Evolutionary conservation across 2,888 invertebrate species (phyloP).

Genomic region (Synergus umbraculus): DNA sequence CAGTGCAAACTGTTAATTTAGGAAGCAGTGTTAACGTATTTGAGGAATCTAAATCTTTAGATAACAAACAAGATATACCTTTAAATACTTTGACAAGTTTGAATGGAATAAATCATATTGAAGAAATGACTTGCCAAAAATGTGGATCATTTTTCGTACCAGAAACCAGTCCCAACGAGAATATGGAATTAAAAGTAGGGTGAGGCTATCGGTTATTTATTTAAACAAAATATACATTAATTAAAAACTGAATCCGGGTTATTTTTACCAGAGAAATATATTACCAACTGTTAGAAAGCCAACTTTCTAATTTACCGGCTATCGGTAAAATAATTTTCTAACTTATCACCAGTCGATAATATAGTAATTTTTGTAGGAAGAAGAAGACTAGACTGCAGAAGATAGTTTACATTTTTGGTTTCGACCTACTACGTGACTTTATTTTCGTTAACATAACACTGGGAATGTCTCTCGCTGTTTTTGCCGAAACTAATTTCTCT

Average conservation of each 20-base stretch:
- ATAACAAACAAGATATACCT: not conserved
- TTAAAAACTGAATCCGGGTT: too few relatives aligned
- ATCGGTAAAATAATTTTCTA: not conserved
- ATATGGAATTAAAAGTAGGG: conserved; percentile 15
- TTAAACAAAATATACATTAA: not conserved
- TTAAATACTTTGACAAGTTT: not conserved
- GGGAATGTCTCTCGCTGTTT: conserved; percentile 84
- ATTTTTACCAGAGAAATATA: not conserved
- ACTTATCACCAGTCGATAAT: not conserved
- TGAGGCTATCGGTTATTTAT: conserved; percentile 1
- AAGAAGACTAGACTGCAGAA: conserved; percentile 57
- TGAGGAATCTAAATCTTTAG: conserved; percentile 68
- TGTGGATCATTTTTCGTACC: conserved; percentile 8
- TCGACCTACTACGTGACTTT: conserved; percentile 83
- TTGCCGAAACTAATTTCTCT: conserved; percentile 85
- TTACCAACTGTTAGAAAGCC: not conserved
- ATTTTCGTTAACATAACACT: conserved; percentile 84
- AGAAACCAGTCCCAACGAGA: not conserved
- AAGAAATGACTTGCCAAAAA: conserved; percentile 14
- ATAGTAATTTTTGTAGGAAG: not conserved
- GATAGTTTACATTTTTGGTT: conserved; percentile 81
- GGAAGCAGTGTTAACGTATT: conserved; percentile 82
- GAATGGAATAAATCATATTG: conserved; percentile 14
- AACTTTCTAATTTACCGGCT: not conserved
- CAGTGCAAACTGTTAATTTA: conserved; percentile 75